These are phyloP conservation scores for Fragum fragum DNA, from an alignment of 2,888 invertebrate species.

Conservation along the genomic window DNA sequence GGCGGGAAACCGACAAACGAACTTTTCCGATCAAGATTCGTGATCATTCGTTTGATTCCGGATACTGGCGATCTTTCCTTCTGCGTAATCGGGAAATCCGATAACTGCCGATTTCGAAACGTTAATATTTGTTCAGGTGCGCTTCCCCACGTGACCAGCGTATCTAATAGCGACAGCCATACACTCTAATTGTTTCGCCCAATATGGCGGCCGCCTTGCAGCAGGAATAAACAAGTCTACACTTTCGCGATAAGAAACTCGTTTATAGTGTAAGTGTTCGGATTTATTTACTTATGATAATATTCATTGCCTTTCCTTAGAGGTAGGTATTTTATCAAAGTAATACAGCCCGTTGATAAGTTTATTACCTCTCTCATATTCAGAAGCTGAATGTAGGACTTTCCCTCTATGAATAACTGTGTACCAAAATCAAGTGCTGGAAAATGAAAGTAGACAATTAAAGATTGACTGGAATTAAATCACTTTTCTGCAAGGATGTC, in stretches of 20 bases:
- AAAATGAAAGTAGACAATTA: slow-evolving; percentile 24
- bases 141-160: slow-evolving; percentile 64
- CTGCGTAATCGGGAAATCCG: not conserved
- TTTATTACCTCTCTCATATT: slow-evolving; percentile 1
- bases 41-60: not conserved
- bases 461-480: not conserved
- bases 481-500: not conserved
- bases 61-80: not conserved
- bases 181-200: slow-evolving; percentile 15
- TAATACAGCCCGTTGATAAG: slow-evolving; percentile 4
- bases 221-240: slow-evolving; percentile 69
- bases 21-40: not conserved
- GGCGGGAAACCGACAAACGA: not conserved
- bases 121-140: slow-evolving; percentile 55
- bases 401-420: too few species aligned
- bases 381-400: not conserved
- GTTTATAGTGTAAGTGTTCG: slow-evolving; percentile 59
- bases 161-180: slow-evolving; percentile 59
- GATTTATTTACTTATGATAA: slow-evolving; percentile 66
- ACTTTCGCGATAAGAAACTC: slow-evolving; percentile 46
- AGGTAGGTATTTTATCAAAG: slow-evolving; percentile 24
- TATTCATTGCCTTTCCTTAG: slow-evolving; percentile 40
- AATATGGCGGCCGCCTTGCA: slow-evolving; percentile 72
- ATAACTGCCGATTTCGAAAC: not conserved
- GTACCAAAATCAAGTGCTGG: not conserved